phyloP scores from a whole-genome alignment of 1,140 invertebrate species.

The Mamestra configurata region DNA sequence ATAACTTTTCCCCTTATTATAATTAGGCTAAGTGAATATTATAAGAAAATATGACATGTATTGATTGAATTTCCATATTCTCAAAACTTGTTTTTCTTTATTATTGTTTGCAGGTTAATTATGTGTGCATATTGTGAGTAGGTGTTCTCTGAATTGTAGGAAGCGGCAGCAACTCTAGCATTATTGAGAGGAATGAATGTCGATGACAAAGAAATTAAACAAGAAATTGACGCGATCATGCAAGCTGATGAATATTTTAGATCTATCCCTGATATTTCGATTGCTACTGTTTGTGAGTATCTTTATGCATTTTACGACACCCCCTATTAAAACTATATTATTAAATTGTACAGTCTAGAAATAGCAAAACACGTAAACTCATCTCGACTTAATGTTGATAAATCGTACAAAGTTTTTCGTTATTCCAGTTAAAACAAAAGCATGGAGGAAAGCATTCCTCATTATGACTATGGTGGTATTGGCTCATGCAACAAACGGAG shows the following conservation, averaged over 20 bases:
- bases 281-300: conserved; percentile 62
- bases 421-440: conserved; percentile 60
- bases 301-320: too few species aligned
- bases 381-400: too few species aligned
- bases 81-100: conserved; percentile 10
- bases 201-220: conserved; percentile 58
- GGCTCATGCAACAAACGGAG: conserved; percentile 52
- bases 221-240: conserved; percentile 58
- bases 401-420: conserved; percentile 5
- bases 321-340: conserved; percentile 41
- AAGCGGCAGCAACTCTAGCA: conserved; percentile 56
- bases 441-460: conserved; percentile 57
- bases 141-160: conserved; percentile 54
- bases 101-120: conserved; percentile 15
- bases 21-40: too few species aligned
- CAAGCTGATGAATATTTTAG: conserved; percentile 58
- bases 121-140: conserved; percentile 14
- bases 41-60: background rate
- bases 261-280: conserved; percentile 56
- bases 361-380: too few species aligned
- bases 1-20: background rate
- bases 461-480: conserved; percentile 61
- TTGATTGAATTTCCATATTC: background rate
- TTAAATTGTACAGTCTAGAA: too few species aligned
- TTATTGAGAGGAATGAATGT: conserved; percentile 57